phyloP scores from a whole-genome alignment of 2,888 invertebrate species.

The Troides aeacus region DNA sequence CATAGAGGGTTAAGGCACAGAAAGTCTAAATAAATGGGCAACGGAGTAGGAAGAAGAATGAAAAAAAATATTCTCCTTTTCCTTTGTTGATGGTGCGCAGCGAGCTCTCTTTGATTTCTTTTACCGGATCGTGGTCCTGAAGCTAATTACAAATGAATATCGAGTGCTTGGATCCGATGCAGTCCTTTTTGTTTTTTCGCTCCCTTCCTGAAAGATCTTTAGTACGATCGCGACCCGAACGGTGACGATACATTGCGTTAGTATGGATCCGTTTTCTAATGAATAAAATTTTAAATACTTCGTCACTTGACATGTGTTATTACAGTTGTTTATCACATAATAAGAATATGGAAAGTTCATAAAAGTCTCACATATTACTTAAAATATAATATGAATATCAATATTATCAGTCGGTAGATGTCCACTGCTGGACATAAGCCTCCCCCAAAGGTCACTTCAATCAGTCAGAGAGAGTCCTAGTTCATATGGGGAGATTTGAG shows the following conservation, averaged over 20 bases:
- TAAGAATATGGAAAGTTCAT: too few species aligned
- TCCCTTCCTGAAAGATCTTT: constrained; percentile 54
- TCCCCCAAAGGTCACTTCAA: too few species aligned
- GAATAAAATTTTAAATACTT: neutral
- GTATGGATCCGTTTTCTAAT: constrained; percentile 29
- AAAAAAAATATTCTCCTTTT: neutral
- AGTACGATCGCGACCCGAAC: constrained; percentile 33
- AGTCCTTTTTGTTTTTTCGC: constrained; percentile 41
- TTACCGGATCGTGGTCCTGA: constrained; percentile 36
- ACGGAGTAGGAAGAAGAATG: neutral
- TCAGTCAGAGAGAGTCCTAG: too few species aligned
- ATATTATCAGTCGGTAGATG: too few species aligned
- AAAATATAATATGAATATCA: too few species aligned
- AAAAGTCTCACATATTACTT: too few species aligned
- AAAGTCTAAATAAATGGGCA: neutral
- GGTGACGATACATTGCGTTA: constrained; percentile 27
- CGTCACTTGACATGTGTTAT: too few species aligned
- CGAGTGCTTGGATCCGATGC: constrained; percentile 50
- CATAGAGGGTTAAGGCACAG: too few species aligned
- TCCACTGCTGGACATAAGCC: too few species aligned
- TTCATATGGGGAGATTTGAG: too few species aligned
- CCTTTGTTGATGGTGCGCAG: neutral
- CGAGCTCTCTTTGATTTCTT: constrained; percentile 27
- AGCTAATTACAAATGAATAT: constrained; percentile 48
- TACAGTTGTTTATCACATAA: too few species aligned